phyloP scores from a whole-genome alignment of 2,113 vertebrate species.

The Cyanocitta stelleri region DNA sequence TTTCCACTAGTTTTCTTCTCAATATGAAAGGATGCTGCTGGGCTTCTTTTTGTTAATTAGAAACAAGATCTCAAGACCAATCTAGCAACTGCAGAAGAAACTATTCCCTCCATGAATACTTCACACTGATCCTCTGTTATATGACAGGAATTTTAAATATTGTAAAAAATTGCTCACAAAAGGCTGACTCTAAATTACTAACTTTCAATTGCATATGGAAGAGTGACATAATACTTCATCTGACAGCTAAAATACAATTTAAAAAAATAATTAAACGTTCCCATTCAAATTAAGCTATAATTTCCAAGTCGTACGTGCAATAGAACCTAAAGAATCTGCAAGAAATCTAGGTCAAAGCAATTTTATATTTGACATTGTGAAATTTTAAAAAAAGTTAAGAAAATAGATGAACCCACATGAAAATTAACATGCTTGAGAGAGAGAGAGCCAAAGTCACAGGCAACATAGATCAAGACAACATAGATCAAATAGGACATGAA shows the following conservation, averaged over 20 bases:
- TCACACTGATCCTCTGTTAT: neutral
- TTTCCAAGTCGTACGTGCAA: neutral
- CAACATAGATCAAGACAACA: neutral
- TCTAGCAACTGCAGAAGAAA: neutral
- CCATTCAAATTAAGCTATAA: neutral
- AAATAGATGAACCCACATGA: neutral
- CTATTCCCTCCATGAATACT: neutral
- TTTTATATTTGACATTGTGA: neutral
- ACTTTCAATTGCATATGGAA: neutral
- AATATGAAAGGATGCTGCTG: neutral
- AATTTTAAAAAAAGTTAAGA: neutral
- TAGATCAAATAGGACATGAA: neutral
- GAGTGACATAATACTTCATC: neutral
- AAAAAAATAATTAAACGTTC: neutral
- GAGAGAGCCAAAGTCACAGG: neutral
- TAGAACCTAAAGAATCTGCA: neutral
- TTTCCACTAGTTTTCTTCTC: neutral
- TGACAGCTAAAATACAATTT: neutral
- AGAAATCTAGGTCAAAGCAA: neutral
- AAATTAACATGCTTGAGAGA: neutral
- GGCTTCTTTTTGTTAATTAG: neutral
- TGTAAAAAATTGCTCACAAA: neutral
- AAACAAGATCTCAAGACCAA: neutral
- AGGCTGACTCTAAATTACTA: neutral
- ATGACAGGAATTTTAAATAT: neutral